Conservation (phyloP, 2,888 invertebrate genomes). For the Nipponacmea schrenckii region DNA sequence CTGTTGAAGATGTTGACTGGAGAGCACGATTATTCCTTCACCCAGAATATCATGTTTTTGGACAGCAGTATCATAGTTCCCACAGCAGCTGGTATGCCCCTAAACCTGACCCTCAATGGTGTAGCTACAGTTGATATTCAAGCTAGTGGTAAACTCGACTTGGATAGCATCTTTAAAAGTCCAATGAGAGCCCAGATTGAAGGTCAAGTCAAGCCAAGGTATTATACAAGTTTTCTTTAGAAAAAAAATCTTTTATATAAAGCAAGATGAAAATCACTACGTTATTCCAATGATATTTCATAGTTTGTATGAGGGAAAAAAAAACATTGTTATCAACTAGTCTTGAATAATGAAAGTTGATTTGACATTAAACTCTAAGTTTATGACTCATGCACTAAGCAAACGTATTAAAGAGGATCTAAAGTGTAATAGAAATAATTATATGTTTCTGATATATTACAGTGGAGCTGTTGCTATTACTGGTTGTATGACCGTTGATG, state of each 20-base stretch:
- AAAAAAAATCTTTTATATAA: background rate
- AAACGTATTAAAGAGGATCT: too few relatives aligned
- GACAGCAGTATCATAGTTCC: conserved; percentile 90
- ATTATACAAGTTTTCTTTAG: conserved; percentile 20
- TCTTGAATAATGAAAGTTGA: too few relatives aligned
- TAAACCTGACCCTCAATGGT: conserved; percentile 85
- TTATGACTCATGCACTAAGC: too few relatives aligned
- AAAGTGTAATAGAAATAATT: too few relatives aligned
- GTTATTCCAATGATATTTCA: too few relatives aligned
- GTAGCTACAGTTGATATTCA: conserved; percentile 86
- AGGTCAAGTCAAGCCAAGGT: conserved; percentile 86
- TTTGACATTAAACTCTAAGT: too few relatives aligned
- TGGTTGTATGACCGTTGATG: conserved; percentile 85
- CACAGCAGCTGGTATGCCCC: conserved; percentile 84
- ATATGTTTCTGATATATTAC: conserved; percentile 23
- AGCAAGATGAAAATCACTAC: too few relatives aligned
- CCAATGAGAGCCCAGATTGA: conserved; percentile 77
- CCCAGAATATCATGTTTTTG: conserved; percentile 85
- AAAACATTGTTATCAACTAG: too few relatives aligned
- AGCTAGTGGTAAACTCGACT: conserved; percentile 82
- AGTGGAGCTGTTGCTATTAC: conserved; percentile 86
- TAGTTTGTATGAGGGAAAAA: too few relatives aligned
- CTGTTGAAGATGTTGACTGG: conserved; percentile 73
- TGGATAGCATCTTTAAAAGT: conserved; percentile 71
- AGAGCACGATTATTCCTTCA: conserved; percentile 81